These are phyloP conservation scores for Thymallus thymallus DNA, from an alignment of 2,113 vertebrate genomes.

Conservation along the genomic window DNA sequence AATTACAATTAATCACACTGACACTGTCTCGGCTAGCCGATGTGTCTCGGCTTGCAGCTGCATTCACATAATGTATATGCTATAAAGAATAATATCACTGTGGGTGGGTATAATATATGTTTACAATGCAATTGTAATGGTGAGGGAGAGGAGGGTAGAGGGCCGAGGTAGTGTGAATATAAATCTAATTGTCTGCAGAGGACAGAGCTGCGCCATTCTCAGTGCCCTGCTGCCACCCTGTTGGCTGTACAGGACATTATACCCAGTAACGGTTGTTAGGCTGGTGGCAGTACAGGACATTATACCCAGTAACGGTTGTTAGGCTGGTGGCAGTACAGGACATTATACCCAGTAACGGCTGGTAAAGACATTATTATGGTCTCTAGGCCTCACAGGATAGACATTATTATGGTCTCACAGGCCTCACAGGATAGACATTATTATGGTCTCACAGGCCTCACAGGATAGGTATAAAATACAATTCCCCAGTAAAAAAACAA, in stretches of 20 bases:
- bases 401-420: too few species aligned
- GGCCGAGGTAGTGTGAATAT: neutral
- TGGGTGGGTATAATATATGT: neutral
- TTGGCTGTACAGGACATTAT: neutral
- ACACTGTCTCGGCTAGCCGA: neutral
- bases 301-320: too few species aligned
- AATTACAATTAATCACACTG: neutral
- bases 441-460: neutral
- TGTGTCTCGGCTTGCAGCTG: slow-evolving; percentile 11
- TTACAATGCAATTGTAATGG: slow-evolving; percentile 1
- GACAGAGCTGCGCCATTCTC: neutral
- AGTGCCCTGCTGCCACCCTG: neutral
- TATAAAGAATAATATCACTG: neutral
- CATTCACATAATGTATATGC: neutral
- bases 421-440: neutral
- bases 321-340: too few species aligned
- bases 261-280: too few species aligned
- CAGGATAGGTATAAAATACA: neutral
- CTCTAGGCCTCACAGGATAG: too few species aligned
- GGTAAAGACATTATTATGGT: neutral
- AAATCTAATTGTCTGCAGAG: neutral
- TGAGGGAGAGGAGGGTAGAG: neutral
- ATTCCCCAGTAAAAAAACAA: too few species aligned
- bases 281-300: too few species aligned
- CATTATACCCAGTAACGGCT: too few species aligned